Conservation (phyloP, 2,888 invertebrate genomes). For the Macrosiphum euphorbiae region DNA sequence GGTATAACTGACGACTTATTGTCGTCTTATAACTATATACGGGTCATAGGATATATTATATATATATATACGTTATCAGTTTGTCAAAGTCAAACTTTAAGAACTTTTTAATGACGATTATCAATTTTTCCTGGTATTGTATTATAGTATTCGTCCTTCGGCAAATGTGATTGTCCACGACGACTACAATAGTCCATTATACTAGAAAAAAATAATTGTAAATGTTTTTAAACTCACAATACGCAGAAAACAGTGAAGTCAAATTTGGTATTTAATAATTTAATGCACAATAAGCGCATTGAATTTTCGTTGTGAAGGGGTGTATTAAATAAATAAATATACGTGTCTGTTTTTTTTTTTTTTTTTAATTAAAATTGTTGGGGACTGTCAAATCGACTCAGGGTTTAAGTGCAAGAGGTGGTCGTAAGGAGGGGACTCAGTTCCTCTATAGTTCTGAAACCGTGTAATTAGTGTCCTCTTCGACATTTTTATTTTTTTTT, state of each 20-base stretch:
- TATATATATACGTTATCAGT: not conserved
- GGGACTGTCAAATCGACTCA: not conserved
- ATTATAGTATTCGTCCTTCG: too few relatives aligned
- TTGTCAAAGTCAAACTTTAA: not conserved
- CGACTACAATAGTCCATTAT: not conserved
- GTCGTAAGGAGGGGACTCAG: not conserved
- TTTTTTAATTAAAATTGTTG: not conserved
- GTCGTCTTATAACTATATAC: not conserved
- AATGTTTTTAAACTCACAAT: not conserved
- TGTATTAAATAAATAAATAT: slow-evolving; percentile 3
- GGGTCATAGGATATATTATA: not conserved
- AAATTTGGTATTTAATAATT: not conserved
- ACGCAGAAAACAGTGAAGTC: not conserved
- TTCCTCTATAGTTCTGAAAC: not conserved
- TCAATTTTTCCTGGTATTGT: not conserved
- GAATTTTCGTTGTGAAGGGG: not conserved
- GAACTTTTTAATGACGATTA: not conserved
- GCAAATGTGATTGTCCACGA: not conserved
- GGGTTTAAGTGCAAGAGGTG: not conserved
- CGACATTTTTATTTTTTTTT: not conserved
- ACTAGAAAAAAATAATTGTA: not conserved
- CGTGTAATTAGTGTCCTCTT: not conserved
- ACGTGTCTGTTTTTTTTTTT: not conserved
- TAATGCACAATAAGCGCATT: not conserved
- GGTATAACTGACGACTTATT: too few relatives aligned